These are phyloP conservation scores for Brevipalpus yothersi DNA, from an alignment of 1,140 invertebrate genomes.

Conservation along the genomic window DNA sequence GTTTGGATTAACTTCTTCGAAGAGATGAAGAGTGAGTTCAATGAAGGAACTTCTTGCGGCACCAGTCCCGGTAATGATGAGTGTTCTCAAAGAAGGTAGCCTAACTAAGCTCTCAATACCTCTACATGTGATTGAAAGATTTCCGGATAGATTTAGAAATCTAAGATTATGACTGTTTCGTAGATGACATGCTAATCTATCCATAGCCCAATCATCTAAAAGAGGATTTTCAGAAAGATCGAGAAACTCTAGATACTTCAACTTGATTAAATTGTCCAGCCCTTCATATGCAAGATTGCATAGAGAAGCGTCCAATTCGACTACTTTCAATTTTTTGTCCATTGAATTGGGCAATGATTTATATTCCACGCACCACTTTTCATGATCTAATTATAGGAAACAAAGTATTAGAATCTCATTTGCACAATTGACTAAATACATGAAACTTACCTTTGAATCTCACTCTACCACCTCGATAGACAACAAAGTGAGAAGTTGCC, in stretches of 20 bases:
- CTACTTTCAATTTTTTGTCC: neutral
- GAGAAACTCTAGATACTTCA: conserved; percentile 5
- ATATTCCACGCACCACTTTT: neutral
- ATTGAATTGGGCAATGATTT: neutral
- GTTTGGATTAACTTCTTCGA: conserved; percentile 7
- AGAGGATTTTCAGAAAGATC: conserved; percentile 1
- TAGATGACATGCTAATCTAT: conserved; percentile 6
- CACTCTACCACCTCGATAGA: conserved; percentile 4
- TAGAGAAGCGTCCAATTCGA: neutral
- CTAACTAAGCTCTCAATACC: conserved; percentile 4
- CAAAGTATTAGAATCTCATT: neutral
- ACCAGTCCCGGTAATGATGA: conserved; percentile 3
- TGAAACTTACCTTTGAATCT: neutral
- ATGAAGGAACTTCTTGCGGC: conserved; percentile 4
- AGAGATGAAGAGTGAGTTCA: conserved; percentile 4
- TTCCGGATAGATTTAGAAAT: conserved; percentile 3
- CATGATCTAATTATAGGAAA: neutral
- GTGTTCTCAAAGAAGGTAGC: conserved; percentile 4
- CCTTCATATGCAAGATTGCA: conserved; percentile 5
- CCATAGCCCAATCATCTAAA: conserved; percentile 9
- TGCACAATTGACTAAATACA: neutral
- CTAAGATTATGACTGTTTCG: conserved; percentile 4
- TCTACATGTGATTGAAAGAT: neutral
- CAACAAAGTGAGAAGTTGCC: conserved; percentile 5
- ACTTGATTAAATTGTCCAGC: conserved; percentile 6